A percentile compares a stretch with the other conserved stretches of the same genome.
Evolutionary conservation across 2,797 vertebrate species (phyloP).

Genomic region (Phrynocephalus forsythii): DNA sequence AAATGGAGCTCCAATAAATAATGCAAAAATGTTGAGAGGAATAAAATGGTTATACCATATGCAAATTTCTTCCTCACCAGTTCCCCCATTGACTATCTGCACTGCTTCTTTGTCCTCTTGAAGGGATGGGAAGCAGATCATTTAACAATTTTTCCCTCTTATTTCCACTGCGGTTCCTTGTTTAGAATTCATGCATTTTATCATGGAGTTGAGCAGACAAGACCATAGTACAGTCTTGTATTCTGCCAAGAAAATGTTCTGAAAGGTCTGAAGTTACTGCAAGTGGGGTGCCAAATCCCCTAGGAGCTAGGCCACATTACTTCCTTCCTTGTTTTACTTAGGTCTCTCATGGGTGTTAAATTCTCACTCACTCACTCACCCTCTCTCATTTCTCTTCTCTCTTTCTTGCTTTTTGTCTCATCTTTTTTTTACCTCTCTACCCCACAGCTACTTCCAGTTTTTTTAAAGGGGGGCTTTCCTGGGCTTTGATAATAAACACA

Average conservation of each 20-base stretch:
- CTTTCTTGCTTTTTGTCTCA: background rate
- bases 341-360: background rate
- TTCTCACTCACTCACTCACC: slow-evolving; percentile 3
- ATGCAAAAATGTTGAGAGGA: background rate
- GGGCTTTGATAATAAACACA: slow-evolving; percentile 10
- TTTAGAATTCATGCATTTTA: slow-evolving; percentile 48
- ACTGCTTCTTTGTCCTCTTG: slow-evolving; percentile 52
- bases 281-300: slow-evolving; percentile 21
- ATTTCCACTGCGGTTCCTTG: slow-evolving; percentile 26
- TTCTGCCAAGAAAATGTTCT: slow-evolving; percentile 22
- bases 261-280: background rate
- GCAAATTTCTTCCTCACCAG: background rate
- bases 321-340: slow-evolving; percentile 6
- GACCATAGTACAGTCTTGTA: slow-evolving; percentile 33
- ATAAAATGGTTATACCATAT: background rate
- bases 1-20: background rate
- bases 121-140: background rate
- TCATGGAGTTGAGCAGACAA: slow-evolving; percentile 18
- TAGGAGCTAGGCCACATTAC: background rate
- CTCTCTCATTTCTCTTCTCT: too few relatives aligned
- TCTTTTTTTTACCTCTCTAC: slow-evolving; percentile 1
- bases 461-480: background rate
- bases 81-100: background rate
- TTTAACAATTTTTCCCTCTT: slow-evolving; percentile 28
- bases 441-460: background rate